Conservation (phyloP, 2,113 vertebrate species). For the Poicephalus meyeri region DNA sequence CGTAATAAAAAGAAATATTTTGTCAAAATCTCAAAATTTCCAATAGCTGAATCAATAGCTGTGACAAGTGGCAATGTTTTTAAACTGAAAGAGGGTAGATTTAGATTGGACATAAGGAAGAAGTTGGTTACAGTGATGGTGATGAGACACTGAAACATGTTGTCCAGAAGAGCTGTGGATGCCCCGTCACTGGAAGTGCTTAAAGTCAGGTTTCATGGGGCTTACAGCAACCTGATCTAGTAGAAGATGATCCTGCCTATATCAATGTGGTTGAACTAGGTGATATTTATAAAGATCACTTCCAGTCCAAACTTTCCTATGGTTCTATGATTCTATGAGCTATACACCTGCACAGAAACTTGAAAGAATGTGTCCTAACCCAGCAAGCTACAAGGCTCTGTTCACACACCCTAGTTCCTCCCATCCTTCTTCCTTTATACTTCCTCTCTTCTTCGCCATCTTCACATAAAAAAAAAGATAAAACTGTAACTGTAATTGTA, state of each 20-base stretch:
- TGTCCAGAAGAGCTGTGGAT: background rate
- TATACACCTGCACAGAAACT: background rate
- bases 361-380: background rate
- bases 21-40: too few species aligned
- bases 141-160: background rate
- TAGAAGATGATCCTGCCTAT: background rate
- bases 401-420: background rate
- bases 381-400: background rate
- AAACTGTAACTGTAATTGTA: rapidly evolving
- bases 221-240: background rate
- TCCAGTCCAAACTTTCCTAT: background rate
- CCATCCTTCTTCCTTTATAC: background rate
- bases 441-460: background rate
- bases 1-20: too few species aligned
- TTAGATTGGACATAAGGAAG: background rate
- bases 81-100: background rate
- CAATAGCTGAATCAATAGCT: too few species aligned
- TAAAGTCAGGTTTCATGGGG: background rate
- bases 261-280: rapidly evolving
- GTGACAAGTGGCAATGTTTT: background rate
- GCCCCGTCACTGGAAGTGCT: background rate
- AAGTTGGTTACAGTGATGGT: background rate
- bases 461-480: background rate
- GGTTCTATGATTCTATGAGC: background rate
- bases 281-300: background rate